phyloP scores from a whole-genome alignment of 2,113 vertebrate species.

The Thomomys bottae region DNA sequence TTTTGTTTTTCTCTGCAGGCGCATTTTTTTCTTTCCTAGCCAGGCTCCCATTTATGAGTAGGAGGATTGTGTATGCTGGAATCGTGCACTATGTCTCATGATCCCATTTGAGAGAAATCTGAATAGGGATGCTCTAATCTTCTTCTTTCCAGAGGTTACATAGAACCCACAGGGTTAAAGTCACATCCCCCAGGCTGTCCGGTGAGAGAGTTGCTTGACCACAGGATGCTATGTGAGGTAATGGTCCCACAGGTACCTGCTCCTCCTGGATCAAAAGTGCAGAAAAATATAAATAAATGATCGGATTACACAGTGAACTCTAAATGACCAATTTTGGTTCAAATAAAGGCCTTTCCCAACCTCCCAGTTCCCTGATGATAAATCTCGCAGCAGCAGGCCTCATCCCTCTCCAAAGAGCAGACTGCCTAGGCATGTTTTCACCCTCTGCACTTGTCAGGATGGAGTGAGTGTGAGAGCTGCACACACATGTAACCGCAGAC shows the following conservation, averaged over 20 bases:
- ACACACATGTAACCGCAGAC: not conserved
- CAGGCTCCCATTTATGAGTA: slow-evolving; percentile 9
- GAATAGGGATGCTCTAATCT: not conserved
- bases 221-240: slow-evolving; percentile 34
- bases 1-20: not conserved
- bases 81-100: not conserved
- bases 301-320: slow-evolving; percentile 75
- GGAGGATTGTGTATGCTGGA: not conserved
- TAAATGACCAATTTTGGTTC: slow-evolving; percentile 67
- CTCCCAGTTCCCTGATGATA: slow-evolving; percentile 58
- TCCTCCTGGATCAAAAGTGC: slow-evolving; percentile 50
- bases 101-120: not conserved
- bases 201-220: slow-evolving; percentile 17
- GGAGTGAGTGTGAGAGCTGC: slow-evolving; percentile 47
- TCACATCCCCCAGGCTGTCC: not conserved
- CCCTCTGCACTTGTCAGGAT: slow-evolving; percentile 52
- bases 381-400: slow-evolving; percentile 61
- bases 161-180: slow-evolving; percentile 34
- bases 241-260: slow-evolving; percentile 27
- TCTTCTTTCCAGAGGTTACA: not conserved
- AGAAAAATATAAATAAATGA: slow-evolving; percentile 70
- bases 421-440: slow-evolving; percentile 44
- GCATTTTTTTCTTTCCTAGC: not conserved
- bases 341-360: slow-evolving; percentile 52
- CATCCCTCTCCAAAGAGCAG: slow-evolving; percentile 54